Evolutionary conservation across 2,113 vertebrate species (phyloP).

Genomic region (Ictidomys tridecemlineatus): DNA sequence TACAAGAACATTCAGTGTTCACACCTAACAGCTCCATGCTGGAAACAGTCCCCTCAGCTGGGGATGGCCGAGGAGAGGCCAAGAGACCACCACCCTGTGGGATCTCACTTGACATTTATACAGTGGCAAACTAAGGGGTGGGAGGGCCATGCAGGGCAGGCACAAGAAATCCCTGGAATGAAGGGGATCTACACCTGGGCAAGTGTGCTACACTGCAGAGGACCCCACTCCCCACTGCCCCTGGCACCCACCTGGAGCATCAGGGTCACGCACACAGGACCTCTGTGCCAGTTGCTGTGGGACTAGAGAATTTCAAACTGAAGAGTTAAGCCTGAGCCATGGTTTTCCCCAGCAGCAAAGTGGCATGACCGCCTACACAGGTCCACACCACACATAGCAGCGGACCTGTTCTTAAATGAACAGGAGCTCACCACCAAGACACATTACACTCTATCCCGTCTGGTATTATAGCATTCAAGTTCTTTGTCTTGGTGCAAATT

Average conservation of each 20-base stretch:
- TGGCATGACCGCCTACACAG: accelerated
- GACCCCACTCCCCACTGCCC: accelerated
- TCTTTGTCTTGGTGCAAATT: not conserved
- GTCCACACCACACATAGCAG: too few species aligned
- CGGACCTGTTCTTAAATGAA: too few species aligned
- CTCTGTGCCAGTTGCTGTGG: not conserved
- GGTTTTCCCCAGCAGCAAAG: not conserved
- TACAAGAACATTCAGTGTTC: not conserved
- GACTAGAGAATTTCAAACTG: not conserved
- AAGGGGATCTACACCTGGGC: not conserved
- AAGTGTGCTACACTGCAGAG: not conserved
- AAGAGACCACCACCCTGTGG: too few species aligned
- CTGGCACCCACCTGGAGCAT: too few species aligned
- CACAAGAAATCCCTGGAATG: too few species aligned
- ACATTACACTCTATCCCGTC: not conserved
- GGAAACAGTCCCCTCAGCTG: too few species aligned
- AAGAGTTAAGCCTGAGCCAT: not conserved
- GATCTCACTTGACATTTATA: not conserved
- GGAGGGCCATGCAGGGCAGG: not conserved
- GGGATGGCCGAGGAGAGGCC: too few species aligned
- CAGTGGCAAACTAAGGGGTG: not conserved
- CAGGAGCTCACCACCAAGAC: not conserved
- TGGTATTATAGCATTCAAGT: not conserved
- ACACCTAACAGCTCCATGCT: too few species aligned
- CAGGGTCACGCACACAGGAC: too few species aligned